Conservation (phyloP, 2,888 invertebrate genomes). For the Tachystola acroxantha region DNA sequence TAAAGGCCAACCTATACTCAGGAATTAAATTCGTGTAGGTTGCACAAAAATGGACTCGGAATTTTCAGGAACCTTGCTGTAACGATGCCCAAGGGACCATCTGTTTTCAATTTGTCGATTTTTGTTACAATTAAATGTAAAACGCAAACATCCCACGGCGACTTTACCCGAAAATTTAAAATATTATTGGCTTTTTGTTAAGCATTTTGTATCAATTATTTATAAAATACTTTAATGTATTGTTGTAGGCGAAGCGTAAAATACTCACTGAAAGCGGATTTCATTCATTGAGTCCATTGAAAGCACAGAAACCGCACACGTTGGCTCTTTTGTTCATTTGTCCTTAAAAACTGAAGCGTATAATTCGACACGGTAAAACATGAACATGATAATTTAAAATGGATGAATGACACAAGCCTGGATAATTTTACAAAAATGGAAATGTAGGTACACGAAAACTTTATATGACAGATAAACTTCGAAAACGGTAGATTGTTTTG, state of each 20-base stretch:
- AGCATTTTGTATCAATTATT: background rate
- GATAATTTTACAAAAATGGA: too few relatives aligned
- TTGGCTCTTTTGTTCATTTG: background rate
- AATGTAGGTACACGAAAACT: too few relatives aligned
- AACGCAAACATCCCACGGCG: background rate
- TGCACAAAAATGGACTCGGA: too few relatives aligned
- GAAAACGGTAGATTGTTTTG: too few relatives aligned
- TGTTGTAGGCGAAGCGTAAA: background rate
- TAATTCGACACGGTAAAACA: background rate
- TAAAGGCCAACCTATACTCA: background rate
- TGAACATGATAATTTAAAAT: too few relatives aligned
- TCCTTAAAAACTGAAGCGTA: too few relatives aligned
- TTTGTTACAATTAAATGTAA: conserved; percentile 1
- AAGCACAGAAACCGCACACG: background rate
- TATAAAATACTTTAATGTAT: background rate
- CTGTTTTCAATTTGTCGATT: background rate
- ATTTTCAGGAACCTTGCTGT: background rate
- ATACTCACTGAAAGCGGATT: background rate
- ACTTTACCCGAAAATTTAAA: background rate
- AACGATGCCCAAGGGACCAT: background rate
- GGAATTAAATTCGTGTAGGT: background rate
- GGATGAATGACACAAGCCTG: too few relatives aligned
- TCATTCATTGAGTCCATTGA: background rate
- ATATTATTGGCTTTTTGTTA: background rate
- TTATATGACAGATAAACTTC: too few relatives aligned